phyloP scores from a whole-genome alignment of 2,113 vertebrate species.

The Melierax canorus region DNA sequence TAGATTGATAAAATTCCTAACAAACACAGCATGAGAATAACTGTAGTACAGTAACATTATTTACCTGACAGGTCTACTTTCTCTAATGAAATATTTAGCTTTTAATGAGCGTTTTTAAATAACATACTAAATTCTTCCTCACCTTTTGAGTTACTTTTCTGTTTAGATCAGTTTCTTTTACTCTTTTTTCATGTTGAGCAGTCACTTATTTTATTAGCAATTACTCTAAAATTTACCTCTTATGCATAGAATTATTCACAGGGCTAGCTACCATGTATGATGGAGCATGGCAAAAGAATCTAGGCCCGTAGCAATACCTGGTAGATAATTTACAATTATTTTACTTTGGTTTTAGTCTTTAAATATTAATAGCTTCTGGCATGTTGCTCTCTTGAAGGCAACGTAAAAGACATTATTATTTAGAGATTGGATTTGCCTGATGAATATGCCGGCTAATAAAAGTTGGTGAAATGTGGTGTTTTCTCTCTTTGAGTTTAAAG shows the following conservation, averaged over 20 bases:
- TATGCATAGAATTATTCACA: not conserved
- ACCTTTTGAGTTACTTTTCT: not conserved
- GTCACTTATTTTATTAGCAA: not conserved
- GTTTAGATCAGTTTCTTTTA: not conserved
- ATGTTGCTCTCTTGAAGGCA: not conserved
- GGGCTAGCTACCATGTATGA: not conserved
- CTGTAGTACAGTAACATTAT: not conserved
- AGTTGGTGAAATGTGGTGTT: not conserved
- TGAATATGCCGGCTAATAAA: not conserved
- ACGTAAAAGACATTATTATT: not conserved
- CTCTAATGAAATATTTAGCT: not conserved
- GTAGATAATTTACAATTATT: slow-evolving; percentile 8
- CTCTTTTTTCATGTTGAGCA: not conserved
- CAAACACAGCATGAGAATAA: not conserved
- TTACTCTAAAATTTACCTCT: not conserved
- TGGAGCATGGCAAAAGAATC: not conserved
- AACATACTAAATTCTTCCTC: not conserved
- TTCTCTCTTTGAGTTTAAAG: not conserved
- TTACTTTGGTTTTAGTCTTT: not conserved
- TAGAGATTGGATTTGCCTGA: not conserved
- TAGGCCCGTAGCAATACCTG: not conserved
- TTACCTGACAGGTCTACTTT: not conserved
- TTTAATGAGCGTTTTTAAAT: not conserved
- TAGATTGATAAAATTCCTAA: not conserved
- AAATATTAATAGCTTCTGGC: slow-evolving; percentile 12